Base-by-base conservation (phyloP, 2,113 vertebrate species). In the Cariama cristata region DNA sequence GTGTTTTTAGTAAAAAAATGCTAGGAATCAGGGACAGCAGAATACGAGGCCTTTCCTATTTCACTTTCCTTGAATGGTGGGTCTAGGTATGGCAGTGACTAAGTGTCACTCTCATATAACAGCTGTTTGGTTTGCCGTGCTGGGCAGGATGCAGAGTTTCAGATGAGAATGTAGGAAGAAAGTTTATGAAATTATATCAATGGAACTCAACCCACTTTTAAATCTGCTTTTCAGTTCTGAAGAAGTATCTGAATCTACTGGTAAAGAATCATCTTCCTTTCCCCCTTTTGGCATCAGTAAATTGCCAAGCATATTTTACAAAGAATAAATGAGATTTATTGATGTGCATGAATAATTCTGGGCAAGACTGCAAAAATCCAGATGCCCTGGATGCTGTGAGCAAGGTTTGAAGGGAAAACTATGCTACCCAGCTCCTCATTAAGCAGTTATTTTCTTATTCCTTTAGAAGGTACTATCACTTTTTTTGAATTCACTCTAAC, bases 391-490 rank as follows among this genome's bases (percentile, higher is more conserved):
- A 42, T 92, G 50, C 53, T 73, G 45, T 68, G 40, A 95, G 67
- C 45, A 92, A 90, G 45, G 12, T 73, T 67, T 87, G 79, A 93
- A 97, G 80, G 59, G 42, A 94, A 72, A 92, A 79, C 47, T 52
- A 14, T 56, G 42, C 17, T 83, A 62, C 60, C 33, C 49, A 74
- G 38, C 55, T 92, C 58, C 85, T 94, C 60, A 95, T 95, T 95
- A 96, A 92, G 47, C 30, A 75, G 28, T 38, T 92, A 71, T 80
- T 95, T 95, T 88, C 50, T 20, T 72, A n/a, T 90, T 86, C 67
- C 45, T 90, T 79, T 76, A 82, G 66, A 90, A 94, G 81, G 71
- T 71, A 23, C 62, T 56, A 72, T 66, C 58, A 63, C 17, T 59
- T 93, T 75, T 76, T 66, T 44, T 88, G 63, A 93, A 85, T 85